Conservation (phyloP, 2,797 vertebrate genomes). For the Hylomyscus alleni region DNA sequence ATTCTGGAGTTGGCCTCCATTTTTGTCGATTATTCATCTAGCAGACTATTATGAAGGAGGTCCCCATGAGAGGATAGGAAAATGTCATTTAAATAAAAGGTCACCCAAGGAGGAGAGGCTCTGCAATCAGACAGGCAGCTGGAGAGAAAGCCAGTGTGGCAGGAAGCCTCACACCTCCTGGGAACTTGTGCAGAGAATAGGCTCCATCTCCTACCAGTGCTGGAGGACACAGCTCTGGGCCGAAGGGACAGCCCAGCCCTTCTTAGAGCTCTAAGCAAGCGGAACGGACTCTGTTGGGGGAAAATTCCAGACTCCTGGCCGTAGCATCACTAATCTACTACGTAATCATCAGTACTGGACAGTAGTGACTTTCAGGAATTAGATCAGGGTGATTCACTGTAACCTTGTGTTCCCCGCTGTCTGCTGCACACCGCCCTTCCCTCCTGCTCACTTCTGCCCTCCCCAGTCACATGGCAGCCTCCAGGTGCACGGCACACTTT, state of each 20-base stretch:
- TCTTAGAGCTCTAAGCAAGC: fast-evolving
- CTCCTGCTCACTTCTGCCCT: neutral
- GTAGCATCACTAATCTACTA: neutral
- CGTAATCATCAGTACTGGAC: neutral
- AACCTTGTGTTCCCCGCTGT: neutral
- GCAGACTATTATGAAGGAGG: neutral
- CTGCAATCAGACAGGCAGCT: neutral
- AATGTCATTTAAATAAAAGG: conserved; percentile 44
- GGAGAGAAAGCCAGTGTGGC: neutral
- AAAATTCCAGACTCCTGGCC: fast-evolving
- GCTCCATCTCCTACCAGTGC: fast-evolving
- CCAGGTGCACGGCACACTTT: fast-evolving
- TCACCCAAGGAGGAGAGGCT: neutral
- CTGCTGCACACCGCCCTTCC: fast-evolving
- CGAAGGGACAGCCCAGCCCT: fast-evolving
- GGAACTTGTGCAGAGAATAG: neutral
- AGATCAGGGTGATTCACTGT: no score
- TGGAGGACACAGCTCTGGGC: fast-evolving
- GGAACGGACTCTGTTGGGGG: fast-evolving
- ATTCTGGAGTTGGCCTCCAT: neutral
- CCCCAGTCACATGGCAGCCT: neutral
- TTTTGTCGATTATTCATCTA: neutral
- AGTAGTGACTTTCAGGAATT: neutral
- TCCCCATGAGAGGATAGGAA: neutral
- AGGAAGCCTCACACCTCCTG: fast-evolving